Evolutionary conservation across 2,113 vertebrate genomes (phyloP).

Genomic region (Hirundichthys speculiger): DNA sequence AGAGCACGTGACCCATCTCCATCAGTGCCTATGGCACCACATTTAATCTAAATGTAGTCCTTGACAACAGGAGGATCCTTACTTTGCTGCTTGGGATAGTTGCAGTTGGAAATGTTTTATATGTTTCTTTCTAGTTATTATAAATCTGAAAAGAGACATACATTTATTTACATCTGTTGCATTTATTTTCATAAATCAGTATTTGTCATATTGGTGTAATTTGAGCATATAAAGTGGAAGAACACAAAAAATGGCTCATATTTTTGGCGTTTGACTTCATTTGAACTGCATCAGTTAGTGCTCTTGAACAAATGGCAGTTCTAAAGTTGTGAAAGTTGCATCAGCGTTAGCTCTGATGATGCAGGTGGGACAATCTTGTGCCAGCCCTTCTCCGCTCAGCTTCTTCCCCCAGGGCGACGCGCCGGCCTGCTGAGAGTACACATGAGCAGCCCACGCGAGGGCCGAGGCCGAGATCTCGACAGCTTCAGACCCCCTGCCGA

Average conservation of each 20-base stretch:
- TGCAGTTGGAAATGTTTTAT: slow-evolving; percentile 14
- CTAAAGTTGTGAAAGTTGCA: slow-evolving; percentile 48
- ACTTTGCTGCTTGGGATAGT: slow-evolving; percentile 12
- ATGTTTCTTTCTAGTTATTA: neutral
- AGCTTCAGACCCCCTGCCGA: slow-evolving; percentile 52
- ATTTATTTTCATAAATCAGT: too few relatives aligned
- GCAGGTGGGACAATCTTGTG: slow-evolving; percentile 52
- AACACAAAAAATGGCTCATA: too few relatives aligned
- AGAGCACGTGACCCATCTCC: slow-evolving; percentile 62
- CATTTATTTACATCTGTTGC: neutral
- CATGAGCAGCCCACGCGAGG: slow-evolving; percentile 67
- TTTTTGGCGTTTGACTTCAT: neutral
- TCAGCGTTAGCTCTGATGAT: slow-evolving; percentile 17
- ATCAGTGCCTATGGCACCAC: slow-evolving; percentile 44
- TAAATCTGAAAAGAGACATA: neutral
- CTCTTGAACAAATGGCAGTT: slow-evolving; percentile 6
- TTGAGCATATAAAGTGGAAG: too few relatives aligned
- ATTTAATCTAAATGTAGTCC: slow-evolving; percentile 67
- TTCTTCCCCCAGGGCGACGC: slow-evolving; percentile 66
- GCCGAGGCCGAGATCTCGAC: slow-evolving; percentile 60
- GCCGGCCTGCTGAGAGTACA: slow-evolving; percentile 74
- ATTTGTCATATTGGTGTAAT: too few relatives aligned
- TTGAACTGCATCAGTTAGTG: neutral
- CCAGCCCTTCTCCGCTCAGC: slow-evolving; percentile 65
- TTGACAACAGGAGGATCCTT: slow-evolving; percentile 54